Conservation (phyloP, 1,140 invertebrate genomes). For the Microplitis mediator region DNA sequence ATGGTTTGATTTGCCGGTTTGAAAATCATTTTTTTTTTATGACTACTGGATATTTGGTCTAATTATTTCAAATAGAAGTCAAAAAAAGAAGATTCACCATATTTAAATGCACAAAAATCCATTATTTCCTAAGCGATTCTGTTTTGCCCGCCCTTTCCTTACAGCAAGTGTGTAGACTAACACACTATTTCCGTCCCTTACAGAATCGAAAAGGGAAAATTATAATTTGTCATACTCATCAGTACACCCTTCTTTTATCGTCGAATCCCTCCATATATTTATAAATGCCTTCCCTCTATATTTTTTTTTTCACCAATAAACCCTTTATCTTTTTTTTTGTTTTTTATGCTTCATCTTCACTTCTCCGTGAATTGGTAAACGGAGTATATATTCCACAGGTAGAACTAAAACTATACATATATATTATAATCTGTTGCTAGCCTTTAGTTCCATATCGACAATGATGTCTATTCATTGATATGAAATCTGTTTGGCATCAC, state of each 20-base stretch:
- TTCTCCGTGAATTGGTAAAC: conserved; percentile 29
- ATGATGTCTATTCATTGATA: conserved; percentile 35
- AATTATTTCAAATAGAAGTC: too few relatives aligned
- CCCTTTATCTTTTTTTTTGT: not conserved
- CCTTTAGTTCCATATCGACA: conserved; percentile 24
- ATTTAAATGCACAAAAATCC: too few relatives aligned
- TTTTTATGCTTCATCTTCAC: not conserved
- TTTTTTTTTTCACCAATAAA: not conserved
- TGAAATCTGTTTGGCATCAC: conserved; percentile 29
- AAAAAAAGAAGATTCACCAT: too few relatives aligned
- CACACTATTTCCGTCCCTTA: not conserved
- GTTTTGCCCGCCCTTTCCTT: too few relatives aligned
- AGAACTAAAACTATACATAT: conserved; percentile 36
- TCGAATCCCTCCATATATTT: too few relatives aligned
- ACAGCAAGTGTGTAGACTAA: not conserved
- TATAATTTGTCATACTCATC: conserved; percentile 51
- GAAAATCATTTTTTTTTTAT: too few relatives aligned
- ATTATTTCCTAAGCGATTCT: too few relatives aligned
- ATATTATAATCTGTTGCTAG: conserved; percentile 42
- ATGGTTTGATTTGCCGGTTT: too few relatives aligned
- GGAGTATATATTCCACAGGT: conserved; percentile 32
- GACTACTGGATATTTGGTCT: too few relatives aligned
- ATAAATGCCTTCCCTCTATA: not conserved
- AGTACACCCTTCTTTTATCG: not conserved
- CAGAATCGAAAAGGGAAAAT: conserved; percentile 35